phyloP scores from a whole-genome alignment of 2,113 vertebrate species.

The Sander vitreus region DNA sequence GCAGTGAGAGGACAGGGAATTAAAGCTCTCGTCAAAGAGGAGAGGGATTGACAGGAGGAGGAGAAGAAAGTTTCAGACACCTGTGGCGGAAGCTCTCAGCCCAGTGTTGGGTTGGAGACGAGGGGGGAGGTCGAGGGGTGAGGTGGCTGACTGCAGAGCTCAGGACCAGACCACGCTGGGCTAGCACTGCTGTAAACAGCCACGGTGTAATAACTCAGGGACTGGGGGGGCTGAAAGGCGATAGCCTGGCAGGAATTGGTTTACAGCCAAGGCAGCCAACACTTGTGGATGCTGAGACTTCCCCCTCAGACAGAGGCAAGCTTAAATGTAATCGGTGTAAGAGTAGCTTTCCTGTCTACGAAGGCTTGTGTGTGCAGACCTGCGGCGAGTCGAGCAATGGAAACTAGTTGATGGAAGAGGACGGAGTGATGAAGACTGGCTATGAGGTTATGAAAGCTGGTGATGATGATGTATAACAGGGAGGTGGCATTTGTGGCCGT shows the following conservation, averaged over 20 bases:
- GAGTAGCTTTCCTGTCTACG: slow-evolving; percentile 85
- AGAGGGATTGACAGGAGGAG: slow-evolving; percentile 73
- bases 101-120: slow-evolving; percentile 44
- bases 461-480: slow-evolving; percentile 65
- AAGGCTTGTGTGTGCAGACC: slow-evolving; percentile 61
- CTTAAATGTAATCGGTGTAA: slow-evolving; percentile 73
- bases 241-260: slow-evolving; percentile 81
- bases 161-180: slow-evolving; percentile 61
- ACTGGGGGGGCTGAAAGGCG: slow-evolving; percentile 77
- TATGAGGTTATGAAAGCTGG: slow-evolving; percentile 57
- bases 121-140: slow-evolving; percentile 15
- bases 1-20: slow-evolving; percentile 58
- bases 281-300: slow-evolving; percentile 76
- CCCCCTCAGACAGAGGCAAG: slow-evolving; percentile 81
- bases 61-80: slow-evolving; percentile 76
- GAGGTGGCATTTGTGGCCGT: slow-evolving; percentile 49
- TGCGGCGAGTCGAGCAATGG: slow-evolving; percentile 34
- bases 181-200: slow-evolving; percentile 67
- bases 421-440: slow-evolving; percentile 68
- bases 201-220: slow-evolving; percentile 81
- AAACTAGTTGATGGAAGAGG: slow-evolving; percentile 58
- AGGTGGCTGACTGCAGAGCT: slow-evolving; percentile 50
- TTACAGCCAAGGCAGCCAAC: slow-evolving; percentile 78
- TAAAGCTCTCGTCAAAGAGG: slow-evolving; percentile 71
- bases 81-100: slow-evolving; percentile 66